Conservation (phyloP, 2,888 invertebrate genomes). For the Chalcosyrphus nemorum region DNA sequence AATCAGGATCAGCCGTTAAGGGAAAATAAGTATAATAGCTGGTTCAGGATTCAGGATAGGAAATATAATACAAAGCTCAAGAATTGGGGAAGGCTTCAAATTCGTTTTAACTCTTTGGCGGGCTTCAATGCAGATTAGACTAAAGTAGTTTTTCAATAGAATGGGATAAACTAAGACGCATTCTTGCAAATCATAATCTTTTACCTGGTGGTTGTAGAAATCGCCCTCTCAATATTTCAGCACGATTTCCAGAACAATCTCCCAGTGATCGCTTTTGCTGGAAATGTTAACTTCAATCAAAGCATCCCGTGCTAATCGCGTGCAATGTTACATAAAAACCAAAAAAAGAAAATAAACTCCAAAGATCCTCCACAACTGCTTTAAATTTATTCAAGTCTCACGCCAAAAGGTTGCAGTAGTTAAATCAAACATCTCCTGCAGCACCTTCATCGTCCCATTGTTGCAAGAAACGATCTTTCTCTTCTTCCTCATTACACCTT, state of each 20-base stretch:
- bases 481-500: constrained; percentile 35
- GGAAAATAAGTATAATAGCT: too few species aligned
- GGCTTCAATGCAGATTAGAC: too few species aligned
- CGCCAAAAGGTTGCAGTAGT: not conserved
- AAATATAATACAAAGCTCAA: too few species aligned
- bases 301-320: not conserved
- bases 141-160: too few species aligned
- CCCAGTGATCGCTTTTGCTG: not conserved
- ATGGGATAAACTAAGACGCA: too few species aligned
- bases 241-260: not conserved
- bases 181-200: too few species aligned
- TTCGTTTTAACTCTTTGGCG: too few species aligned
- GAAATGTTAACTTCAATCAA: not conserved
- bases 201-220: too few species aligned
- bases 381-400: not conserved
- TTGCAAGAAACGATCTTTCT: constrained; percentile 5
- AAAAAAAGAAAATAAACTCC: too few species aligned
- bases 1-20: too few species aligned
- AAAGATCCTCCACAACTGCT: not conserved
- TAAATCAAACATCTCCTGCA: not conserved
- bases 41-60: too few species aligned
- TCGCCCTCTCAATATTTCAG: not conserved
- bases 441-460: not conserved
- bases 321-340: not conserved
- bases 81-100: too few species aligned